These are phyloP conservation scores for Orcinus orca DNA, from an alignment of 2,113 vertebrate species.

Conservation along the genomic window DNA sequence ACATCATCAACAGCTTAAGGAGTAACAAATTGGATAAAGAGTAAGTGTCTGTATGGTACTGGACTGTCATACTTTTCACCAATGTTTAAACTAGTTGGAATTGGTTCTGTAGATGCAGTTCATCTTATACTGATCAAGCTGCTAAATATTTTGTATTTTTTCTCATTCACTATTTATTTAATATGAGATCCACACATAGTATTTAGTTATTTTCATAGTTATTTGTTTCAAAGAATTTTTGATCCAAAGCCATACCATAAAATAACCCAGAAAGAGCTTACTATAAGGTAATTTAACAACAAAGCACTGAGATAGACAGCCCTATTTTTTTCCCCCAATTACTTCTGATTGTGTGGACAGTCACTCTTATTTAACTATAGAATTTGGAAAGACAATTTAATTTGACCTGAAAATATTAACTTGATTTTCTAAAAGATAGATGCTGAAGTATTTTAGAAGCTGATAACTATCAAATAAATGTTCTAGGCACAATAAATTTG, in stretches of 20 bases:
- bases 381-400: background rate
- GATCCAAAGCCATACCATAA: background rate
- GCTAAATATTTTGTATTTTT: background rate
- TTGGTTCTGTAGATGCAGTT: fast-evolving
- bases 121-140: background rate
- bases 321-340: too few relatives aligned
- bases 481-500: background rate
- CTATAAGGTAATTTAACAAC: background rate
- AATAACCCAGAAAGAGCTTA: background rate
- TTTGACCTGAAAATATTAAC: background rate
- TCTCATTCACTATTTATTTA: background rate
- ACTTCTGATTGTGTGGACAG: background rate
- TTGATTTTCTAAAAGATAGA: background rate
- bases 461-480: background rate
- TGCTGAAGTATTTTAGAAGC: background rate
- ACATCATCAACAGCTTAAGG: background rate
- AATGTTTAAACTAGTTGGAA: background rate
- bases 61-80: background rate
- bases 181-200: background rate
- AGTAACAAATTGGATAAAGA: background rate
- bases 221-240: background rate
- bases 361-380: background rate
- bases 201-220: background rate
- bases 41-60: fast-evolving
- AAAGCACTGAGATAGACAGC: background rate